Percentiles rank a stretch among this genome's conserved stretches.
These are phyloP conservation scores for Aricia artaxerxes DNA, from an alignment of 2,888 invertebrate species.

Conservation along the genomic window DNA sequence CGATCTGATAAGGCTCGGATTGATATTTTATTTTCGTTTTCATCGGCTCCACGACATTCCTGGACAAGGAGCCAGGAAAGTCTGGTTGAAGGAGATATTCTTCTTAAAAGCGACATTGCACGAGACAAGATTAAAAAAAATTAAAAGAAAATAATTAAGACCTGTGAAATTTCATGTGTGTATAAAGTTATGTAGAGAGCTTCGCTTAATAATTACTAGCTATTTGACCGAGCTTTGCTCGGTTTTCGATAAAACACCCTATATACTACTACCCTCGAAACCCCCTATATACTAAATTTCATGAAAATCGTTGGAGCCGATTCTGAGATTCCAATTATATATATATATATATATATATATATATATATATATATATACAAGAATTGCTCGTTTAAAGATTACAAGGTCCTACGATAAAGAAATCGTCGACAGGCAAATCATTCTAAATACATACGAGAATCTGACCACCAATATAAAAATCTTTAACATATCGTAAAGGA, in stretches of 20 bases:
- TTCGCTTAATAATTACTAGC: too few species aligned
- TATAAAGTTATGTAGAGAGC: too few species aligned
- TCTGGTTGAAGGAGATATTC: slow-evolving; percentile 36
- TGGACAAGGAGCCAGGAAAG: slow-evolving; percentile 44
- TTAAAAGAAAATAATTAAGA: background rate
- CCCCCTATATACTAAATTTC: too few species aligned
- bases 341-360: too few species aligned
- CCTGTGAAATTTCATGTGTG: too few species aligned
- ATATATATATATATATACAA: too few species aligned
- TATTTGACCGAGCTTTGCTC: too few species aligned
- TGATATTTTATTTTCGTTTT: slow-evolving; percentile 53
- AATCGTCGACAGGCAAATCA: background rate
- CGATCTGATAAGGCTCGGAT: slow-evolving; percentile 65
- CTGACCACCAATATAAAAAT: background rate
- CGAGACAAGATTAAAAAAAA: background rate
- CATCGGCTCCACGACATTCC: slow-evolving; percentile 64
- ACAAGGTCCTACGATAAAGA: background rate
- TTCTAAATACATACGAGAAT: background rate
- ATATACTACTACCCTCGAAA: too few species aligned
- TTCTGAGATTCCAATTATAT: too few species aligned
- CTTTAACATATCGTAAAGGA: background rate
- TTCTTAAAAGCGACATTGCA: background rate
- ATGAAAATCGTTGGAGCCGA: too few species aligned
- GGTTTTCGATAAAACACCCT: too few species aligned
- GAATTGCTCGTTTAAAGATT: background rate